phyloP scores from a whole-genome alignment of 2,797 vertebrate genomes.

The Smutsia temminckii region DNA sequence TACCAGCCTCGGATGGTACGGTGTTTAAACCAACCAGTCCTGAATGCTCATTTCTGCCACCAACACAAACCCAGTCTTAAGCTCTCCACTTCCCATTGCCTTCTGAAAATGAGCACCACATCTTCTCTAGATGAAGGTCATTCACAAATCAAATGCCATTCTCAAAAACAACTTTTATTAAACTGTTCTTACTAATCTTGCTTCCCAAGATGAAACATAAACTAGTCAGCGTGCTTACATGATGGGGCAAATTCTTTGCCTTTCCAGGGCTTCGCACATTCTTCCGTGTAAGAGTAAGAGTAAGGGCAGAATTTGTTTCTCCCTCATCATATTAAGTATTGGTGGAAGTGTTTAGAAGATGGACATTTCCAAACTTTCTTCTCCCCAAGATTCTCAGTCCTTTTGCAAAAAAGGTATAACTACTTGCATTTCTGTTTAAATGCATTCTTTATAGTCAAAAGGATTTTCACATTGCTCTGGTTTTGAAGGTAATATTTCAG shows the following conservation, averaged over 20 bases:
- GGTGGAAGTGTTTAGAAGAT: background rate
- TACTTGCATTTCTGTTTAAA: background rate
- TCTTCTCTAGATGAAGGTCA: background rate
- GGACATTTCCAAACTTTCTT: background rate
- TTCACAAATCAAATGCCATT: background rate
- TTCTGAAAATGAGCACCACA: background rate
- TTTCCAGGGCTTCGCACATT: background rate
- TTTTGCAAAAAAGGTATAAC: background rate
- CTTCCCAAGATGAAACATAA: background rate
- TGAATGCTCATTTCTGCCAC: background rate
- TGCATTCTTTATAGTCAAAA: background rate
- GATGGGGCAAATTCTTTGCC: background rate
- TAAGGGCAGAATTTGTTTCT: background rate
- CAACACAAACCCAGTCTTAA: background rate
- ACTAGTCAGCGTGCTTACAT: background rate
- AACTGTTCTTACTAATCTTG: background rate
- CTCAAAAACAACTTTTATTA: background rate
- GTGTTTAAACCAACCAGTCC: background rate
- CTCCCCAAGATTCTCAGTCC: background rate
- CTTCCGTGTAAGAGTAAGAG: background rate
- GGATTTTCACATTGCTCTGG: background rate
- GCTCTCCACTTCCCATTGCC: background rate
- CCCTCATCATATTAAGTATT: background rate
- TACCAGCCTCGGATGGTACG: background rate
- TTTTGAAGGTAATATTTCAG: background rate